These are phyloP conservation scores for Achlya flavicornis DNA, from an alignment of 2,888 invertebrate species.

Conservation along the genomic window DNA sequence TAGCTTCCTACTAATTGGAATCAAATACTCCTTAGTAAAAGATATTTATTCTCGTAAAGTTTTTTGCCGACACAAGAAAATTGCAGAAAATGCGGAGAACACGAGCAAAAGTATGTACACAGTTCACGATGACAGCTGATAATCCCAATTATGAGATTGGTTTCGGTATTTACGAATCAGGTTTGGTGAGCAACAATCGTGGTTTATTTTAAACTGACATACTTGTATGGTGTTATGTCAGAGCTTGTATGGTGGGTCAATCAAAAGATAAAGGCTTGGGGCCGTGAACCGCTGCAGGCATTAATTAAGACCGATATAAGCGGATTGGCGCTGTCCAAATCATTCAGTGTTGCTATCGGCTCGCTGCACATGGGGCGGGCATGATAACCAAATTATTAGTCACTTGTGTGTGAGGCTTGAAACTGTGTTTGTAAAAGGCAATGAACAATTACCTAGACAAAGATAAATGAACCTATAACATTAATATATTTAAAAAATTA, in stretches of 20 bases:
- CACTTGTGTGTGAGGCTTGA: background rate
- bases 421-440: background rate
- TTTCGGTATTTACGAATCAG: constrained; percentile 17
- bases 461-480: background rate
- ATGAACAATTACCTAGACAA: background rate
- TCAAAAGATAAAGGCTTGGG: constrained; percentile 76
- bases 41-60: background rate
- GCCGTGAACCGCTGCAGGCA: constrained; percentile 56
- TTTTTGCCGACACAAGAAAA: background rate
- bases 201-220: constrained; percentile 27
- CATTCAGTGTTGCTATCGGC: constrained; percentile 31
- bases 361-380: background rate
- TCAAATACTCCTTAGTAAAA: background rate
- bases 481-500: too few relatives aligned
- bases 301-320: constrained; percentile 75
- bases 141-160: constrained; percentile 9
- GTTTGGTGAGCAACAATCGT: constrained; percentile 11
- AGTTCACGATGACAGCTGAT: constrained; percentile 4
- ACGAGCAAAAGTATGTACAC: background rate
- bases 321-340: constrained; percentile 62
- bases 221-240: constrained; percentile 31
- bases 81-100: background rate
- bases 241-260: constrained; percentile 61
- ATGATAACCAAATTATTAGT: background rate
- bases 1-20: background rate